phyloP scores from a whole-genome alignment of 2,888 invertebrate species.

The Norana najaformis region DNA sequence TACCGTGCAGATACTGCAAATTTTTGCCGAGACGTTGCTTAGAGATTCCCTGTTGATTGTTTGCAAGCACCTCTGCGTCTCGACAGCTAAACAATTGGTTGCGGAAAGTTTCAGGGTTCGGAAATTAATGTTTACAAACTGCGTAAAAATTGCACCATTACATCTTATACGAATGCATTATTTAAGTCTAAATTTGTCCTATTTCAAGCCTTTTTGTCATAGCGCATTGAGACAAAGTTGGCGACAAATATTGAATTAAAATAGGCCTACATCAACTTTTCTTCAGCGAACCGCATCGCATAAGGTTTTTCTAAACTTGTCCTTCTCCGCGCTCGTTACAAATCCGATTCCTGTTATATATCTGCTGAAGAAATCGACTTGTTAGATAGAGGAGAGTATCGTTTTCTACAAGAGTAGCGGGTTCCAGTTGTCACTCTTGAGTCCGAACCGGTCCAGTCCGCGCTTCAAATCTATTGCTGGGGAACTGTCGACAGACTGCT shows the following conservation, averaged over 20 bases:
- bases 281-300: background rate
- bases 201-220: background rate
- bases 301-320: background rate
- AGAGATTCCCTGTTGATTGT: background rate
- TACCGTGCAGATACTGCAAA: no score
- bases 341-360: background rate
- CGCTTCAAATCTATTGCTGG: background rate
- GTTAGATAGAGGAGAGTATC: conserved; percentile 2
- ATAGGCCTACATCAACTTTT: no score
- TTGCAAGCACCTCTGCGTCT: background rate
- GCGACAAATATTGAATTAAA: background rate
- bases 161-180: background rate
- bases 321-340: background rate
- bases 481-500: no score
- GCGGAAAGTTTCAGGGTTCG: background rate
- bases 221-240: background rate
- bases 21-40: no score
- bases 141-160: background rate
- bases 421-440: background rate
- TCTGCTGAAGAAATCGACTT: conserved; percentile 13
- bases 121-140: background rate
- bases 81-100: background rate
- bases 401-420: background rate
- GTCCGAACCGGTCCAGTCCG: background rate
- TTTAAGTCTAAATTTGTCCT: conserved; percentile 5